phyloP scores from a whole-genome alignment of 2,888 invertebrate species.

The Tanypteryx hageni region DNA sequence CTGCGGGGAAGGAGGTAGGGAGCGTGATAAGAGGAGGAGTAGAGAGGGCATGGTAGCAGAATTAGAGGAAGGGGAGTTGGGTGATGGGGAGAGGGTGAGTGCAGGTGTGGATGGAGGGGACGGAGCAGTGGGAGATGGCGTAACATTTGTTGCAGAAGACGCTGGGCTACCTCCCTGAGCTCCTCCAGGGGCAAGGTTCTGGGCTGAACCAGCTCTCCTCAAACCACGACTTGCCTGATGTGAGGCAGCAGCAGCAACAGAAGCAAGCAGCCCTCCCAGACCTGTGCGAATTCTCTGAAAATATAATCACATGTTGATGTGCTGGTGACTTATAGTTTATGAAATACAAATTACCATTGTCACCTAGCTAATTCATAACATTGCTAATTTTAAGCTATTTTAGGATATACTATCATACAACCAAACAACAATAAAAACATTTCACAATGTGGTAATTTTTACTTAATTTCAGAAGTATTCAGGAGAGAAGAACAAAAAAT shows the following conservation, averaged over 20 bases:
- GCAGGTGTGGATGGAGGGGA: slow-evolving; percentile 86
- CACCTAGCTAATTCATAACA: too few relatives aligned
- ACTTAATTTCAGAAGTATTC: too few relatives aligned
- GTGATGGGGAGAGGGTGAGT: slow-evolving; percentile 72
- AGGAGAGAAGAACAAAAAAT: too few relatives aligned
- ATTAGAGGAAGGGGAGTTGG: slow-evolving; percentile 77
- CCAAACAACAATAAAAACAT: too few relatives aligned
- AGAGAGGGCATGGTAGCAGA: slow-evolving; percentile 79
- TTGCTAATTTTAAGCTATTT: too few relatives aligned
- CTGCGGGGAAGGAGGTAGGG: slow-evolving; percentile 73
- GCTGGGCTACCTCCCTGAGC: slow-evolving; percentile 70
- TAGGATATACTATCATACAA: too few relatives aligned
- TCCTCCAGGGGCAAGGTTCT: slow-evolving; percentile 82
- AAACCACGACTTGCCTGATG: slow-evolving; percentile 76
- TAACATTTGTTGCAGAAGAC: slow-evolving; percentile 49
- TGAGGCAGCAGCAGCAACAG: slow-evolving; percentile 70
- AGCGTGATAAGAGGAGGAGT: slow-evolving; percentile 71
- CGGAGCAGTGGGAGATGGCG: slow-evolving; percentile 81
- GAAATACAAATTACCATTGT: neutral
- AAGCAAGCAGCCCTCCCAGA: slow-evolving; percentile 75
- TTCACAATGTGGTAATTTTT: too few relatives aligned
- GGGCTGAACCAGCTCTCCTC: slow-evolving; percentile 84
- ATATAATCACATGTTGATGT: neutral
- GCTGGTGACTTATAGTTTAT: neutral
- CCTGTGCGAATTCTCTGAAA: slow-evolving; percentile 69